These are phyloP conservation scores for Thamnophis elegans DNA, from an alignment of 2,797 vertebrate genomes.

Conservation along the genomic window DNA sequence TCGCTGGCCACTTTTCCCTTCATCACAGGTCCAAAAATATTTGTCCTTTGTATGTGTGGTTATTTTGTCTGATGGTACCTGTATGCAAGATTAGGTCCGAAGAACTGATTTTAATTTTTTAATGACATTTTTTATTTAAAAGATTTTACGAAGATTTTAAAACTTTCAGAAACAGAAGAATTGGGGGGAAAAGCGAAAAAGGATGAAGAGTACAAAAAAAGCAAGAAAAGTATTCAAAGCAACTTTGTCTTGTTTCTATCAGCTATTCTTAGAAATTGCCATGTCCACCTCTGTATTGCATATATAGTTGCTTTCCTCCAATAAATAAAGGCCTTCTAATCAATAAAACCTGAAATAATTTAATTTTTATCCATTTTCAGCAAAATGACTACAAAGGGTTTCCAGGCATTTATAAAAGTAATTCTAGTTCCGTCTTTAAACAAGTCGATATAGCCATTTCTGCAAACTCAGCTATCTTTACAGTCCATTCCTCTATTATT, in stretches of 20 bases:
- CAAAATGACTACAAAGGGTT: neutral
- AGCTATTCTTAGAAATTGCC: neutral
- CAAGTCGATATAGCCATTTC: neutral
- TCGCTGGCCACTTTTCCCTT: neutral
- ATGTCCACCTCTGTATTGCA: neutral
- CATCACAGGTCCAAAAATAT: neutral
- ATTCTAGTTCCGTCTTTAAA: neutral
- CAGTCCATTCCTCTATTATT: neutral
- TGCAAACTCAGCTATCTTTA: neutral
- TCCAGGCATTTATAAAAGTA: neutral
- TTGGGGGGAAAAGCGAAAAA: neutral
- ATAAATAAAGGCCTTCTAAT: neutral
- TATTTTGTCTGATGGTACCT: neutral
- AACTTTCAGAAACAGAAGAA: neutral
- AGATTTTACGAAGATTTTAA: neutral
- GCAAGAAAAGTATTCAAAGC: neutral
- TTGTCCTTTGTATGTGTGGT: neutral
- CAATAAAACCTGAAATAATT: neutral
- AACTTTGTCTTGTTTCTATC: neutral
- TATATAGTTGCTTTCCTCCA: neutral
- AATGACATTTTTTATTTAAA: neutral
- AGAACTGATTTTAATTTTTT: neutral
- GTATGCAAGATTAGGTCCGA: neutral
- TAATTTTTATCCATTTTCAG: neutral
- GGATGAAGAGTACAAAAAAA: neutral